Evolutionary conservation across 1,140 invertebrate genomes (phyloP).

Genomic region (Cyclina sinensis): DNA sequence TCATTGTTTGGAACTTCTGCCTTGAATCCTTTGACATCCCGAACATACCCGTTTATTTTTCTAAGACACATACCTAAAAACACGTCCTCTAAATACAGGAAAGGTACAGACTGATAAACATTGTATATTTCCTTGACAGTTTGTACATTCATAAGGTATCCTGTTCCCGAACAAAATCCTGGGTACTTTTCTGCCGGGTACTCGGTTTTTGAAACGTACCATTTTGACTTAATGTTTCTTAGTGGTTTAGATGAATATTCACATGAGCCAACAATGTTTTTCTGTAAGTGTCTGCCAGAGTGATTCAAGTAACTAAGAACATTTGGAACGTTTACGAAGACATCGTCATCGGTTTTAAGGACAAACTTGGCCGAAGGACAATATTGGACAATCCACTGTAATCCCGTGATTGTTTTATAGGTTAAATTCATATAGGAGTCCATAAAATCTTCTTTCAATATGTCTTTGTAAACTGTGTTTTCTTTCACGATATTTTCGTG

Average conservation of each 20-base stretch:
- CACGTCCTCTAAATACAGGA: constrained; percentile 85
- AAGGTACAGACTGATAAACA: constrained; percentile 78
- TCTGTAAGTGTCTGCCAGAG: constrained; percentile 16
- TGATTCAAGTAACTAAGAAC: constrained; percentile 61
- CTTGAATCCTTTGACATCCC: background rate
- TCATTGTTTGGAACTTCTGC: background rate
- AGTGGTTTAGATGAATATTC: constrained; percentile 67
- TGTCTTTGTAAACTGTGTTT: constrained; percentile 68
- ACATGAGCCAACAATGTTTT: constrained; percentile 64
- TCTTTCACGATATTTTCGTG: constrained; percentile 48
- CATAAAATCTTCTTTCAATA: constrained; percentile 73
- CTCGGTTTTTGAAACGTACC: constrained; percentile 81
- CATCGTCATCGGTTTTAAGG: constrained; percentile 77
- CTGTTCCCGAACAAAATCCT: too few relatives aligned
- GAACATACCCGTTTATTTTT: constrained; percentile 42
- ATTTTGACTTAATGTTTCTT: constrained; percentile 85
- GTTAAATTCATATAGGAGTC: constrained; percentile 72
- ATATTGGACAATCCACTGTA: constrained; percentile 70
- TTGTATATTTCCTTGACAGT: constrained; percentile 80
- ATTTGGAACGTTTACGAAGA: constrained; percentile 69
- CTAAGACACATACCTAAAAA: constrained; percentile 80
- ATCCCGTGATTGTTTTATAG: constrained; percentile 66
- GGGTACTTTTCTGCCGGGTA: constrained; percentile 85
- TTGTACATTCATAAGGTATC: constrained; percentile 84
- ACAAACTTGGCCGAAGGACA: constrained; percentile 72